These are phyloP conservation scores for Mystacornis crossleyi DNA, from an alignment of 2,113 vertebrate species.

Conservation along the genomic window DNA sequence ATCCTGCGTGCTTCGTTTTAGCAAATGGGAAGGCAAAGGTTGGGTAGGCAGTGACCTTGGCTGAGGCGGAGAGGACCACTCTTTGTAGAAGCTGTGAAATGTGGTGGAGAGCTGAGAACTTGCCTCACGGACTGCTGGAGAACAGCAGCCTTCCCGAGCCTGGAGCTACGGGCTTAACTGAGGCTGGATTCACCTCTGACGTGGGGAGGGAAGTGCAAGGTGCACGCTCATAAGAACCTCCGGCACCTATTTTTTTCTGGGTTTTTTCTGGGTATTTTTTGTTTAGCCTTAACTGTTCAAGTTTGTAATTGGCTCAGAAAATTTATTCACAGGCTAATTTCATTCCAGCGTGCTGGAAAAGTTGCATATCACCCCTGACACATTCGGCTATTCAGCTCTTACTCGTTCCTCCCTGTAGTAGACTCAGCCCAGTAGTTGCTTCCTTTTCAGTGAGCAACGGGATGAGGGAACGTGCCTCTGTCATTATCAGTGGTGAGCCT, in stretches of 20 bases:
- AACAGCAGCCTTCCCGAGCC: background rate
- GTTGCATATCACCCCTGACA: background rate
- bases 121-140: background rate
- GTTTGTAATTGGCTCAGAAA: background rate
- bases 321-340: background rate
- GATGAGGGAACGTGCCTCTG: background rate
- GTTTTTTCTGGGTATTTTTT: background rate
- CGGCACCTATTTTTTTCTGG: background rate
- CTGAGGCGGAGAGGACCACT: background rate
- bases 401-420: background rate
- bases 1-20: too few relatives aligned
- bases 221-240: accelerated
- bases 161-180: background rate
- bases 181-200: background rate
- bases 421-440: background rate
- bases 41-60: background rate
- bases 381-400: slow-evolving; percentile 24
- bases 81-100: background rate
- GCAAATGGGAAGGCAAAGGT: background rate
- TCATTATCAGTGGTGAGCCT: background rate
- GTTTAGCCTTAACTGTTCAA: background rate
- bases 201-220: background rate
- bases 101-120: background rate
- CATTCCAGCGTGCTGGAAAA: slow-evolving; percentile 20
- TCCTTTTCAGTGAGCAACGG: background rate